Conservation (phyloP, 64 coral and sea anemone species). For the Platygyra sinensis region DNA sequence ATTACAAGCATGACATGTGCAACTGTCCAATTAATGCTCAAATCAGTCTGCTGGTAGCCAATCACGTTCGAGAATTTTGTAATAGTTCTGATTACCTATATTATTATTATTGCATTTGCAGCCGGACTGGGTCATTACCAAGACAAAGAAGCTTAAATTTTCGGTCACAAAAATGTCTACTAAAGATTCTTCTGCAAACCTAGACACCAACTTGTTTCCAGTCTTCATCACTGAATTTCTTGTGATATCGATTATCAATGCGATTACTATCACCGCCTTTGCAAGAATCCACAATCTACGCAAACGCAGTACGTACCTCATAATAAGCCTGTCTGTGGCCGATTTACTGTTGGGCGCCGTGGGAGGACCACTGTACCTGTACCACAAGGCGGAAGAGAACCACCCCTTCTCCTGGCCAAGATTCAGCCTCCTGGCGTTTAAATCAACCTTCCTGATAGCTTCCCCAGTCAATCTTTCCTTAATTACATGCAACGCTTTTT, state of each 20-base stretch:
- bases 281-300: background rate
- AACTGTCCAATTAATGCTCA: too few relatives aligned
- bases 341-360: background rate
- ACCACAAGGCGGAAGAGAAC: background rate
- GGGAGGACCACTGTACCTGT: background rate
- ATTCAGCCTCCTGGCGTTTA: background rate
- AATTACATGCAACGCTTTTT: background rate
- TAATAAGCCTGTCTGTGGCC: conserved; percentile 9
- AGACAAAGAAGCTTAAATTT: too few relatives aligned
- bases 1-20: too few relatives aligned
- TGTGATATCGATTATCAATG: background rate
- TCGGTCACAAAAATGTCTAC: background rate
- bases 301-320: background rate
- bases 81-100: too few relatives aligned
- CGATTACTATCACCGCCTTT: background rate
- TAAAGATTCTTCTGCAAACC: background rate
- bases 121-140: too few relatives aligned
- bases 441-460: background rate
- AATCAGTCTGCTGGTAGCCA: too few relatives aligned
- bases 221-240: background rate
- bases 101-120: too few relatives aligned
- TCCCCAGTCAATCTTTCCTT: background rate
- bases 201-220: background rate
- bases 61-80: too few relatives aligned
- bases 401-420: background rate